Evolutionary conservation across 2,113 vertebrate genomes (phyloP).

Genomic region (Cololabis saira): DNA sequence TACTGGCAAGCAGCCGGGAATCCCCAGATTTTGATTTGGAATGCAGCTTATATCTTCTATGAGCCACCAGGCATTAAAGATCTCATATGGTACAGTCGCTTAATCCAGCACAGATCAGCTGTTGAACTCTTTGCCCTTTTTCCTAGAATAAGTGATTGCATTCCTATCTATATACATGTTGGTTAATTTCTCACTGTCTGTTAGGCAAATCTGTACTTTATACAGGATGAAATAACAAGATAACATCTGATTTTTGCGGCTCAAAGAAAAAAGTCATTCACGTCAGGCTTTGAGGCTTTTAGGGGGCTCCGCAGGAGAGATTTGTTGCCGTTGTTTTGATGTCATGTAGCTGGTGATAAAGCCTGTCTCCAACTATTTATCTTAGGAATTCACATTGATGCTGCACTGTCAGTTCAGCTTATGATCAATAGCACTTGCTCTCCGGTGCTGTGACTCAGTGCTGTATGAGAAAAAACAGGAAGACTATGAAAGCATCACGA

Average conservation of each 20-base stretch:
- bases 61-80: neutral
- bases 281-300: too few species aligned
- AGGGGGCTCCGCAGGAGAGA: too few species aligned
- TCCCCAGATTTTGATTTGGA: constrained; percentile 51
- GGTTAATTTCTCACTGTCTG: too few species aligned
- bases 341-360: constrained; percentile 14
- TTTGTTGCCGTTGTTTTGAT: constrained; percentile 22
- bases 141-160: neutral
- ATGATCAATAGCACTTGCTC: constrained; percentile 19
- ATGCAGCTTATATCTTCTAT: neutral
- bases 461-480: constrained; percentile 5
- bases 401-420: constrained; percentile 25
- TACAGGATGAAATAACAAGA: too few species aligned
- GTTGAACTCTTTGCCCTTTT: constrained; percentile 1
- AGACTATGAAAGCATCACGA: neutral
- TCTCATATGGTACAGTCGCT: neutral
- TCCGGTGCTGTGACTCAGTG: constrained; percentile 25
- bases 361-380: constrained; percentile 35
- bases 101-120: neutral
- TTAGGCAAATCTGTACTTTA: too few species aligned
- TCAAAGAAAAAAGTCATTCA: too few species aligned
- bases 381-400: neutral
- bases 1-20: constrained; percentile 57
- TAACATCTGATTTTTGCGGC: too few species aligned
- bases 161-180: neutral